These are phyloP conservation scores for Clepsis dumicolana DNA, from an alignment of 2,888 invertebrate genomes.

Conservation along the genomic window DNA sequence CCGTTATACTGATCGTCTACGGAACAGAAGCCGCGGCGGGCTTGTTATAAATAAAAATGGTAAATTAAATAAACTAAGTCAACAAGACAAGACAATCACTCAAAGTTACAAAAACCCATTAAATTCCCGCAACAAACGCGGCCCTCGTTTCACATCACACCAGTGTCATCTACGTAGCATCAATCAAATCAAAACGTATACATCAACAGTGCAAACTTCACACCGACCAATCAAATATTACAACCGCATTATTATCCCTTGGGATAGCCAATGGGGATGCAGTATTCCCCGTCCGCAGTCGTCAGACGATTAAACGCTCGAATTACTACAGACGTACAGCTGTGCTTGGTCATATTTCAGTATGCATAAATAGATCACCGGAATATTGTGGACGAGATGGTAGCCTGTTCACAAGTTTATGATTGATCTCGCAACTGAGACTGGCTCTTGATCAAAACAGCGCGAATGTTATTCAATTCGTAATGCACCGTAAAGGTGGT, in stretches of 20 bases:
- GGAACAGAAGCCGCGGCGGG: too few relatives aligned
- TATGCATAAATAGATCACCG: constrained; percentile 47
- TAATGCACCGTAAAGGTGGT: too few relatives aligned
- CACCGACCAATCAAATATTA: constrained; percentile 38
- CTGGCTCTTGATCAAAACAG: too few relatives aligned
- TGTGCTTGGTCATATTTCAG: constrained; percentile 74
- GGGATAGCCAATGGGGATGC: constrained; percentile 35
- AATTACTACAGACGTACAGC: constrained; percentile 69
- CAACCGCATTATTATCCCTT: constrained; percentile 34
- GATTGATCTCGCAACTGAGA: too few relatives aligned
- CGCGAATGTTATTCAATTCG: too few relatives aligned
- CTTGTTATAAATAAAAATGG: too few relatives aligned
- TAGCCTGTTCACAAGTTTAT: not conserved
- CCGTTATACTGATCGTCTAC: too few relatives aligned
- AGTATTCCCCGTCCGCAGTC: constrained; percentile 49
- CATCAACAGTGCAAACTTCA: constrained; percentile 34
- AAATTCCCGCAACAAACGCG: not conserved
- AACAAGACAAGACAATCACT: too few relatives aligned
- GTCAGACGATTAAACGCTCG: constrained; percentile 66
- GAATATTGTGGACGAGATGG: not conserved
- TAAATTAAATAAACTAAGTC: too few relatives aligned
- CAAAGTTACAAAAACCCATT: too few relatives aligned
- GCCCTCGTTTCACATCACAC: not conserved
- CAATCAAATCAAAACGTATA: constrained; percentile 34
- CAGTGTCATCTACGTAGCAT: constrained; percentile 26